A percentile compares a stretch with the other conserved stretches of the same genome.
Evolutionary conservation across 2,888 invertebrate genomes (phyloP).

Genomic region (Ophion ventricosus): DNA sequence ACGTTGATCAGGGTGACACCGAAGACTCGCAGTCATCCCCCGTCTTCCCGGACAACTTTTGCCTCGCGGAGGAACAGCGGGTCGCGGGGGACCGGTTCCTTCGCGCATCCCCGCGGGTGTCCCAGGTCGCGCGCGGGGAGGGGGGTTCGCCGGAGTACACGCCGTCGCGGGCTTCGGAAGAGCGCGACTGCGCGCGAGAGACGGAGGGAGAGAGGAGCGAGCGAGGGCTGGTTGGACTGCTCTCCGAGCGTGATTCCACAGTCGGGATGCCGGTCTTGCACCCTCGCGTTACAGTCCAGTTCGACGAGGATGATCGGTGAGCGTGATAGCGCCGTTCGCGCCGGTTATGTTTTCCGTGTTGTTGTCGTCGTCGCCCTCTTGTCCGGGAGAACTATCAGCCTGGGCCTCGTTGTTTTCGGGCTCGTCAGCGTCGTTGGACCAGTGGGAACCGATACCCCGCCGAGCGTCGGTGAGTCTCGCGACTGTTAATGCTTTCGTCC

Average conservation of each 20-base stretch:
- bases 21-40: too few relatives aligned
- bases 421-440: slow-evolving; percentile 69
- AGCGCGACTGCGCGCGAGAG: slow-evolving; percentile 65
- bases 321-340: slow-evolving; percentile 67
- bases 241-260: slow-evolving; percentile 75
- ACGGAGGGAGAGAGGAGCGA: slow-evolving; percentile 48
- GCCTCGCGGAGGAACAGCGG: too few relatives aligned
- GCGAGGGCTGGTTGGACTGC: slow-evolving; percentile 52
- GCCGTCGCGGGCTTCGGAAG: slow-evolving; percentile 41
- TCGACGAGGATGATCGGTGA: slow-evolving; percentile 79
- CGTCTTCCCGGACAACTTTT: too few relatives aligned
- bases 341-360: slow-evolving; percentile 50
- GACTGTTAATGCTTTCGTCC: background rate
- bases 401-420: slow-evolving; percentile 48
- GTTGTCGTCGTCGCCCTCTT: slow-evolving; percentile 43
- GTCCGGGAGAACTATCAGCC: slow-evolving; percentile 25
- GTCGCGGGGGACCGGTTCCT: too few relatives aligned
- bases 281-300: slow-evolving; percentile 76
- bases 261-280: slow-evolving; percentile 83
- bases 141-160: slow-evolving; percentile 39
- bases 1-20: too few relatives aligned
- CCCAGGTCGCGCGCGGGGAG: background rate
- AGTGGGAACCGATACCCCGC: slow-evolving; percentile 71
- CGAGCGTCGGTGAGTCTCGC: slow-evolving; percentile 74
- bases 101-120: background rate